These are phyloP conservation scores for Urophycis tenuis DNA, from an alignment of 2,797 vertebrate genomes.

Conservation along the genomic window DNA sequence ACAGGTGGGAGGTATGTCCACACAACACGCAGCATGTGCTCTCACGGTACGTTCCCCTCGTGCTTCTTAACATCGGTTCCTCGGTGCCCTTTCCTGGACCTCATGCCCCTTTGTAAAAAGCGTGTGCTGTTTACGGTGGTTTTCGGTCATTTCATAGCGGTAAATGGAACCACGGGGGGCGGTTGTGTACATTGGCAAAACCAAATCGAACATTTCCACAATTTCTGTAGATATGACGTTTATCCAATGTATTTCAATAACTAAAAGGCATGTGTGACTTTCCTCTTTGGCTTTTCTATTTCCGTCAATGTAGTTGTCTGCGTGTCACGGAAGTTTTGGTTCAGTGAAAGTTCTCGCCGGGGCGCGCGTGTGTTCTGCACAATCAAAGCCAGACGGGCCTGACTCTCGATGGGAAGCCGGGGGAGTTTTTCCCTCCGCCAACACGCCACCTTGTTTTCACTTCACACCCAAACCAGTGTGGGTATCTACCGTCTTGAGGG, in stretches of 20 bases:
- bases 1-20: too few relatives aligned
- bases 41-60: not conserved
- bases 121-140: not conserved
- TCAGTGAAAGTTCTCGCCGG: too few relatives aligned
- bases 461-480: not conserved
- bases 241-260: not conserved
- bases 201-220: not conserved
- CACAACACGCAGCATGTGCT: not conserved
- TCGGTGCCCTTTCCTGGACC: too few relatives aligned
- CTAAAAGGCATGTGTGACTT: not conserved
- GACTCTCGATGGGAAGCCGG: not conserved
- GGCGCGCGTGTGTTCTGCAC: too few relatives aligned
- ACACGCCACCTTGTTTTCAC: not conserved
- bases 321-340: not conserved
- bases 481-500: not conserved
- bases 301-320: not conserved
- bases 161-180: not conserved
- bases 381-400: too few relatives aligned
- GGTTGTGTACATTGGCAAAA: not conserved
- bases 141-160: not conserved
- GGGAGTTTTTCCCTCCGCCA: not conserved
- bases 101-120: not conserved
- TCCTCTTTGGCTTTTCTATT: not conserved
- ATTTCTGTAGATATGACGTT: not conserved
- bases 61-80: too few relatives aligned